These are phyloP conservation scores for Callopanchax toddi DNA, from an alignment of 2,113 vertebrate species.

Conservation along the genomic window DNA sequence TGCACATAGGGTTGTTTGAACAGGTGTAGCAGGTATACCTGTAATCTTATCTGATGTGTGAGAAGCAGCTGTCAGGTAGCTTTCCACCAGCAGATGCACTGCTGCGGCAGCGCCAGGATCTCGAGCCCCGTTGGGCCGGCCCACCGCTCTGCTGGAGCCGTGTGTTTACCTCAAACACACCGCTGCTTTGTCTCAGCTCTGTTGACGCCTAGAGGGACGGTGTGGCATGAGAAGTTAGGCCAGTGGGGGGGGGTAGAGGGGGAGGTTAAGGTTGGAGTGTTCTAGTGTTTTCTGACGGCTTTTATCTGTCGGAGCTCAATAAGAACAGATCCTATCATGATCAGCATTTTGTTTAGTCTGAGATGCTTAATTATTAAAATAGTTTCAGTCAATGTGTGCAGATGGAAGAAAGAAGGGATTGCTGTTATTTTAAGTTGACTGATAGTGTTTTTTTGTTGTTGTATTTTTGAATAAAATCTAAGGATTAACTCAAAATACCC, in stretches of 20 bases:
- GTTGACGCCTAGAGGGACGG: conserved; percentile 62
- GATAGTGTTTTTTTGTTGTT: conserved; percentile 35
- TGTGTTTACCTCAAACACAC: conserved; percentile 71
- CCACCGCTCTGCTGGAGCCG: conserved; percentile 43
- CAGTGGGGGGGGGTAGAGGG: background rate
- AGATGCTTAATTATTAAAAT: no score
- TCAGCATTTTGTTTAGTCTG: no score
- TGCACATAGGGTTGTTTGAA: conserved; percentile 51
- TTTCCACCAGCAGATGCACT: conserved; percentile 55
- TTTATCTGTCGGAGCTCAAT: background rate
- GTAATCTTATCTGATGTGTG: conserved; percentile 71
- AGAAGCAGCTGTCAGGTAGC: conserved; percentile 72
- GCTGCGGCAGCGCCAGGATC: conserved; percentile 15
- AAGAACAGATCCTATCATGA: background rate
- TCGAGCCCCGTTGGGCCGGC: conserved; percentile 10
- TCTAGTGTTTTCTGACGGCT: background rate
- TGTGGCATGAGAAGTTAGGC: conserved; percentile 17
- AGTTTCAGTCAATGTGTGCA: no score
- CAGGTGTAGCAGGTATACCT: conserved; percentile 69
- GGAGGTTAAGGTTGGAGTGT: background rate
- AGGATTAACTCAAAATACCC: conserved; percentile 45
- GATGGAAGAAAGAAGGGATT: no score
- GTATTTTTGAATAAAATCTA: conserved; percentile 59
- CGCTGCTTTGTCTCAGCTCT: conserved; percentile 51
- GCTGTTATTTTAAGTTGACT: conserved; percentile 8